Evolutionary conservation across 2,888 invertebrate genomes (phyloP).

Genomic region (Drosophila multiciliata): DNA sequence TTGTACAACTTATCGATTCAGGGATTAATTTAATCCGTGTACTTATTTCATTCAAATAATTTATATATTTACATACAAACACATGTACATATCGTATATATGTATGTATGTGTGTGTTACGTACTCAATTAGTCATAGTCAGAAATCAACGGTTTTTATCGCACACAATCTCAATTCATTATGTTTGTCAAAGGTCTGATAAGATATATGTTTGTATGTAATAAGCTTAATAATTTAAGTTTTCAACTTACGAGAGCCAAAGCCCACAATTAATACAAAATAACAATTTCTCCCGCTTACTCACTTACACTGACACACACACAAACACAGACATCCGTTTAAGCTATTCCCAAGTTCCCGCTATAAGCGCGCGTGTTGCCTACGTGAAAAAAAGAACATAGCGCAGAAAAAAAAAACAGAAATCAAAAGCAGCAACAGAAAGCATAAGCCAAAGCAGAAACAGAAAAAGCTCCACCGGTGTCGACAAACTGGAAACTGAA

Average conservation of each 20-base stretch:
- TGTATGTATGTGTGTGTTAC: not conserved
- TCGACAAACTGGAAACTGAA: slow-evolving; percentile 60
- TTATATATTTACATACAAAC: slow-evolving; percentile 1
- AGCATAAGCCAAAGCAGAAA: slow-evolving; percentile 11
- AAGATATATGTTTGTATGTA: slow-evolving; percentile 25
- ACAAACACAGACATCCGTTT: slow-evolving; percentile 26
- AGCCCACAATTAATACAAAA: slow-evolving; percentile 37
- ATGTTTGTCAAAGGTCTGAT: slow-evolving; percentile 34
- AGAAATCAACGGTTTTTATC: slow-evolving; percentile 29
- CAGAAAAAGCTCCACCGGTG: slow-evolving; percentile 46
- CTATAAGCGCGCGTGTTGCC: slow-evolving; percentile 39
- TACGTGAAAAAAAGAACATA: slow-evolving; percentile 38
- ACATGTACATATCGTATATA: not conserved
- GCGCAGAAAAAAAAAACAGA: slow-evolving; percentile 39
- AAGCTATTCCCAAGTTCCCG: slow-evolving; percentile 34
- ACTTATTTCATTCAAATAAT: not conserved
- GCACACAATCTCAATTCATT: slow-evolving; percentile 16
- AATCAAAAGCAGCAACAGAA: slow-evolving; percentile 39
- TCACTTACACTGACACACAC: not conserved
- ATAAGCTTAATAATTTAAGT: slow-evolving; percentile 34
- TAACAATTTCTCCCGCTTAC: slow-evolving; percentile 17
- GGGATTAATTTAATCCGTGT: not conserved
- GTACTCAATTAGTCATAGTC: slow-evolving; percentile 7
- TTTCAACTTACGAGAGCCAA: slow-evolving; percentile 30
- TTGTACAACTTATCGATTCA: not conserved